Conservation (phyloP, 2,888 invertebrate species). For the Tetramorium bicarinatum region DNA sequence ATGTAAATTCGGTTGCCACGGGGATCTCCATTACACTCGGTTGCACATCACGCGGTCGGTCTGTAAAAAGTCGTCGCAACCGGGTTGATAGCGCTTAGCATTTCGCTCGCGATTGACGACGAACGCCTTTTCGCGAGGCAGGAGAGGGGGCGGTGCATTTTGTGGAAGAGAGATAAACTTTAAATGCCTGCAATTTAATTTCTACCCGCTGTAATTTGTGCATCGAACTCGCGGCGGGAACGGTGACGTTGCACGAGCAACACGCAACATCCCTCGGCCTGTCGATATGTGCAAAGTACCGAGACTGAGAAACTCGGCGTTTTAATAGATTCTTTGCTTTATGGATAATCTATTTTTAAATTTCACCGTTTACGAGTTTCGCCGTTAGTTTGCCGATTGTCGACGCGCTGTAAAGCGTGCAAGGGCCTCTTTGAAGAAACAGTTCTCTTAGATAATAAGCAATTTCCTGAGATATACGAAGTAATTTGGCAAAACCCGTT, state of each 20-base stretch:
- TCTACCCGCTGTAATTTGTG: constrained; percentile 37
- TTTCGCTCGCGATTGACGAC: constrained; percentile 10
- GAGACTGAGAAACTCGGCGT: constrained; percentile 4
- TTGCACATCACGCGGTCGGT: not conserved
- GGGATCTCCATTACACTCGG: constrained; percentile 78
- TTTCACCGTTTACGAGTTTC: constrained; percentile 54
- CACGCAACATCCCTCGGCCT: not conserved
- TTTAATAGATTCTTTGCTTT: constrained; percentile 61
- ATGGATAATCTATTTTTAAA: constrained; percentile 63
- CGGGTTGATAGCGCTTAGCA: not conserved
- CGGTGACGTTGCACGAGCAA: not conserved
- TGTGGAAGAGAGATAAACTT: constrained; percentile 20
- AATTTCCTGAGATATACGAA: constrained; percentile 66
- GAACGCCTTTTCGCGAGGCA: not conserved
- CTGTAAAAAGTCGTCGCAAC: not conserved
- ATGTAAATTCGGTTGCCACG: constrained; percentile 76
- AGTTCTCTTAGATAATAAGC: constrained; percentile 68
- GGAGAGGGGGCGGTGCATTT: not conserved
- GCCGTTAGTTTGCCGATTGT: constrained; percentile 51
- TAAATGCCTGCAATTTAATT: constrained; percentile 50
- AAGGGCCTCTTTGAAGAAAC: constrained; percentile 58
- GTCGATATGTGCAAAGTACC: not conserved
- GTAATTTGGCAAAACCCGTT: constrained; percentile 62
- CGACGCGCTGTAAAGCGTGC: constrained; percentile 36
- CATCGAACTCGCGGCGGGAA: constrained; percentile 15